These are phyloP conservation scores for Sebastes matsubarae DNA, from an alignment of 2,797 vertebrate species.

Conservation along the genomic window DNA sequence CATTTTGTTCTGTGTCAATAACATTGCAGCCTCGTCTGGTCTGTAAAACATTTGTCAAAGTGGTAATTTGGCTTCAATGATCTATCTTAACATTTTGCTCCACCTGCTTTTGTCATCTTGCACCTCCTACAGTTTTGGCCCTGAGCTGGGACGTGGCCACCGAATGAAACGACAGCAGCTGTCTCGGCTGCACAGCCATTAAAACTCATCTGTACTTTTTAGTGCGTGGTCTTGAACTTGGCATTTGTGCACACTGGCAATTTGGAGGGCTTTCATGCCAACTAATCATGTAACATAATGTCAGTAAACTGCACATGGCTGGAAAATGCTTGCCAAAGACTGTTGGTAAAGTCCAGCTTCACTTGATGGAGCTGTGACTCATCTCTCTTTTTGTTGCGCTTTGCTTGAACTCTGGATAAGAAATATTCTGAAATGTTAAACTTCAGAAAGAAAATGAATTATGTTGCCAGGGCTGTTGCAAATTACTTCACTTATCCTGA, in stretches of 20 bases:
- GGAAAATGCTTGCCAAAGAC: background rate
- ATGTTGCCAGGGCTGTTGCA: background rate
- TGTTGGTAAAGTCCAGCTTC: background rate
- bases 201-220: slow-evolving; percentile 20
- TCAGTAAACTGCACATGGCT: background rate
- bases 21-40: background rate
- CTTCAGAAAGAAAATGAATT: background rate
- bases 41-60: background rate
- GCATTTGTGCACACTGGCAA: slow-evolving; percentile 8
- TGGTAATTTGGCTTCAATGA: slow-evolving; percentile 5
- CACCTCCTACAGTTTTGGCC: background rate
- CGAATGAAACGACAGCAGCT: slow-evolving; percentile 19
- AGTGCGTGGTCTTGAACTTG: slow-evolving; percentile 4
- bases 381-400: background rate
- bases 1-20: background rate
- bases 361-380: slow-evolving; percentile 3
- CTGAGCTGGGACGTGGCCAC: background rate
- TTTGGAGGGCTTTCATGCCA: slow-evolving; percentile 2
- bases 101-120: background rate
- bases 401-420: background rate
- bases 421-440: background rate
- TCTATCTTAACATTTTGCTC: slow-evolving; percentile 1
- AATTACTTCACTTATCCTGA: background rate
- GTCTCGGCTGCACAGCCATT: background rate
- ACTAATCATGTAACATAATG: slow-evolving; percentile 6